Evolutionary conservation across 2,888 invertebrate genomes (phyloP).

Genomic region (Girardia tigrina): DNA sequence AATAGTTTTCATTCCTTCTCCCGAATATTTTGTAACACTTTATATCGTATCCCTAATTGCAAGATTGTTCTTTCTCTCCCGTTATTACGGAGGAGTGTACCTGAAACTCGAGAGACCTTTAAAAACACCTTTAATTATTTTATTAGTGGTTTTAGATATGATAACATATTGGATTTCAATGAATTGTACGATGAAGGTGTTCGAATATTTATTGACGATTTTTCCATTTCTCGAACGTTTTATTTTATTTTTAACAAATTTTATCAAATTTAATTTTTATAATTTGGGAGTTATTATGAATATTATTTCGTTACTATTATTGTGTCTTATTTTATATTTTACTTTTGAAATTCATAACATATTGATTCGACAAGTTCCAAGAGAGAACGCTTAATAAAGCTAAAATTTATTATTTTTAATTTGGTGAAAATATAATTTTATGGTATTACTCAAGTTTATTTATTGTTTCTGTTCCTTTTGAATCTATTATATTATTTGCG

Average conservation of each 20-base stretch:
- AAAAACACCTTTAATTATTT: background rate
- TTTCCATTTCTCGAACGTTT: background rate
- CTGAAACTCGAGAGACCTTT: background rate
- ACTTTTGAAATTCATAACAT: too few species aligned
- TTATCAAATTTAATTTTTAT: background rate
- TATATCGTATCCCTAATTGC: background rate
- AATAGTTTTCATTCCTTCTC: background rate
- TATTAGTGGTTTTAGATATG: background rate
- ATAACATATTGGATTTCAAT: background rate
- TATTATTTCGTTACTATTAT: too few species aligned
- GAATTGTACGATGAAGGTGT: background rate
- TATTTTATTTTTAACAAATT: background rate
- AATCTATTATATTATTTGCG: too few species aligned
- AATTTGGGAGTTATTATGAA: background rate
- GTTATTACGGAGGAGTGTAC: background rate
- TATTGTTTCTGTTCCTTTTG: too few species aligned
- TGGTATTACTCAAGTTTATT: too few species aligned
- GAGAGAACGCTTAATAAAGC: too few species aligned
- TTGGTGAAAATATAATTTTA: too few species aligned
- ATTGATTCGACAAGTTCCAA: too few species aligned
- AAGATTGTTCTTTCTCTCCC: background rate
- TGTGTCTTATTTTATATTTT: too few species aligned
- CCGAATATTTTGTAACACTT: background rate
- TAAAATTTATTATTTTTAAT: too few species aligned
- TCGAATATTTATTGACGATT: background rate